These are phyloP conservation scores for Anguilla obscura DNA, from an alignment of 2,797 vertebrate species.

Conservation along the genomic window DNA sequence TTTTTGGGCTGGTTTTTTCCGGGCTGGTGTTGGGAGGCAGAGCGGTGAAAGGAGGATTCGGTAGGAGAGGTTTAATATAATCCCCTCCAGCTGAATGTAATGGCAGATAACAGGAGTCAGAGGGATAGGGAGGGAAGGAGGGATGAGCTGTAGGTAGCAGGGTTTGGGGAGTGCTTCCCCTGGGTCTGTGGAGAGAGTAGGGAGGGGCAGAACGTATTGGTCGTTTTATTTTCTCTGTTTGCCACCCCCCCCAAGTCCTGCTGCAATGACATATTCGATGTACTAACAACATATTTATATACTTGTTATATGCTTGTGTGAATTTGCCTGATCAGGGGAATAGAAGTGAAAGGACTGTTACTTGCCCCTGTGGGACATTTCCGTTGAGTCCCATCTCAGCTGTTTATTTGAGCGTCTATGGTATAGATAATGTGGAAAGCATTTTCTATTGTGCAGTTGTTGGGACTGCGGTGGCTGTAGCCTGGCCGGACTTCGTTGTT, in stretches of 20 bases:
- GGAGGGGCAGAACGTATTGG: conserved; percentile 40
- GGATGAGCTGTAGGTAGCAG: conserved; percentile 31
- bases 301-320: not conserved
- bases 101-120: conserved; percentile 57
- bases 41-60: conserved; percentile 52
- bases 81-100: conserved; percentile 52
- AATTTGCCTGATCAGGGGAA: not conserved
- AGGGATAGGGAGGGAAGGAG: conserved; percentile 55
- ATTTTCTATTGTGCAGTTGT: not conserved
- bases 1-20: conserved; percentile 16
- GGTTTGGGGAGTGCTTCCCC: conserved; percentile 50
- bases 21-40: not conserved
- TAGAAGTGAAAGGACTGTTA: not conserved
- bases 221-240: conserved; percentile 68
- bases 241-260: conserved; percentile 40
- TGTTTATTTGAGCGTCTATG: too few species aligned
- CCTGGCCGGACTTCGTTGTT: not conserved
- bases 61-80: conserved; percentile 47
- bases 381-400: too few species aligned
- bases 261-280: not conserved
- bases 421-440: not conserved
- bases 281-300: not conserved
- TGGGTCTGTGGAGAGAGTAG: conserved; percentile 66
- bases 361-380: too few species aligned
- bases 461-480: not conserved